Percentiles rank a stretch among this genome's conserved stretches.
Conservation (phyloP, 1,140 invertebrate genomes). For the Pachyrhynchus sulphureomaculatus region DNA sequence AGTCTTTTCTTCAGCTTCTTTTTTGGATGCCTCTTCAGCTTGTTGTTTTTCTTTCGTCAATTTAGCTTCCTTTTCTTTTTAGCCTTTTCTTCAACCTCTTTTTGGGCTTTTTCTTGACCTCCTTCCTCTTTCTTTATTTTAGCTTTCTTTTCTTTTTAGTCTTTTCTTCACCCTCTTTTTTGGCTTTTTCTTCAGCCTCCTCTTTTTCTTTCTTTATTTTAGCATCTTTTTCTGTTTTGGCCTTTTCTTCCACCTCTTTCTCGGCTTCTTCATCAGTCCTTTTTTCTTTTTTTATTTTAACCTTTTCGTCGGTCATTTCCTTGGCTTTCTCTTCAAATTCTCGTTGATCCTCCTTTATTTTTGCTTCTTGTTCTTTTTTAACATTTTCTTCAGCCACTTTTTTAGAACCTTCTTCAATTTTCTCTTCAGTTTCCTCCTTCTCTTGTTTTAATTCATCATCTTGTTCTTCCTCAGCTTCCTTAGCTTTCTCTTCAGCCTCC, state of each 20-base stretch:
- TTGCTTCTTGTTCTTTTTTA: slow-evolving; percentile 20
- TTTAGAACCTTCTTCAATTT: slow-evolving; percentile 4
- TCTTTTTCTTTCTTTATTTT: too few species aligned
- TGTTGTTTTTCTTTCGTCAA: slow-evolving; percentile 32
- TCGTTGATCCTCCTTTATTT: slow-evolving; percentile 15
- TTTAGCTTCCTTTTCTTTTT: slow-evolving; percentile 32
- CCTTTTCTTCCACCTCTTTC: slow-evolving; percentile 35
- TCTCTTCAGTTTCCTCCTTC: slow-evolving; percentile 9
- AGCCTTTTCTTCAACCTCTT: too few species aligned
- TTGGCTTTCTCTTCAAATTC: slow-evolving; percentile 2
- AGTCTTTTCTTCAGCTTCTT: too few species aligned
- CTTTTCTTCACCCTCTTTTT: slow-evolving; percentile 21
- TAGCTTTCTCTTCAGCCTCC: too few species aligned
- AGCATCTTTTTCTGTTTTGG: too few species aligned
- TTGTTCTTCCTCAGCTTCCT: slow-evolving; percentile 32
- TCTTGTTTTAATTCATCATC: slow-evolving; percentile 7
- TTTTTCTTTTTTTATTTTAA: slow-evolving; percentile 29
- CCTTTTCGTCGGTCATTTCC: not conserved
- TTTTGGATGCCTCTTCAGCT: slow-evolving; percentile 6
- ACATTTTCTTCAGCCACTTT: slow-evolving; percentile 9
- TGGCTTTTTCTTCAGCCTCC: too few species aligned
- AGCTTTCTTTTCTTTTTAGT: slow-evolving; percentile 35
- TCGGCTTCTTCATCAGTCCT: too few species aligned
- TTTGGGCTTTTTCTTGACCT: slow-evolving; percentile 34
- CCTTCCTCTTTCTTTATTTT: slow-evolving; percentile 17